These are phyloP conservation scores for Laticauda laticaudata DNA, from an alignment of 2,113 vertebrate species.

Conservation along the genomic window DNA sequence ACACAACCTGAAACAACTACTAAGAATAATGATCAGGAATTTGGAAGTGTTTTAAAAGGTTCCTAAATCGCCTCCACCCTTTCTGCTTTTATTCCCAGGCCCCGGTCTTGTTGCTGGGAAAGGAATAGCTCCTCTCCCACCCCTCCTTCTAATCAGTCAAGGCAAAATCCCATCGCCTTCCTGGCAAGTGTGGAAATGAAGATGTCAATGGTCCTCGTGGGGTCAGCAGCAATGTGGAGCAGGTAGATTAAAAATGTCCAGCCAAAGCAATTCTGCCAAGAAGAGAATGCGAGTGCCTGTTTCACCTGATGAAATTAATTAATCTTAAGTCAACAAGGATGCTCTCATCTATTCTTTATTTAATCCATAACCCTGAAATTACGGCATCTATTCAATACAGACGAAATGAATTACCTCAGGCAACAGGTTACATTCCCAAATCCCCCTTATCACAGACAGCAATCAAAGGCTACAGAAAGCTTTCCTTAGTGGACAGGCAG, in stretches of 20 bases:
- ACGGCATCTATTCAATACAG: slow-evolving; percentile 65
- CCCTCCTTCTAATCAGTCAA: not conserved
- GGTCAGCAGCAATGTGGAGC: not conserved
- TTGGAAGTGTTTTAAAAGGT: not conserved
- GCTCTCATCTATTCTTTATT: slow-evolving; percentile 63
- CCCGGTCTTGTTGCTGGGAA: not conserved
- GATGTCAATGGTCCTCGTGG: not conserved
- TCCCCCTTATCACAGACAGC: slow-evolving; percentile 6
- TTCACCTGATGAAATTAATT: slow-evolving; percentile 53
- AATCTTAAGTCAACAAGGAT: slow-evolving; percentile 56
- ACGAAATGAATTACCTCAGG: slow-evolving; percentile 66
- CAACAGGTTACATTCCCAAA: slow-evolving; percentile 61
- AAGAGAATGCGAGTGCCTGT: slow-evolving; percentile 20
- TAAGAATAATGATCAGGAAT: not conserved
- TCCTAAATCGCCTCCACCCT: not conserved
- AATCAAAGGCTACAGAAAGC: slow-evolving; percentile 40
- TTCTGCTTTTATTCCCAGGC: not conserved
- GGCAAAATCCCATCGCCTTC: not conserved
- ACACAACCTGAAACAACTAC: not conserved
- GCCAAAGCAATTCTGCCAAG: slow-evolving; percentile 32
- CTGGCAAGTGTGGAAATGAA: not conserved
- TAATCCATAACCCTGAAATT: slow-evolving; percentile 67
- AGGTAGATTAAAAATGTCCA: slow-evolving; percentile 24
- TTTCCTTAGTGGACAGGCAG: slow-evolving; percentile 33
- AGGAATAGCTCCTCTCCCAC: not conserved